phyloP scores from a whole-genome alignment of 2,797 vertebrate genomes.

The Mormyrops boulengeri region DNA sequence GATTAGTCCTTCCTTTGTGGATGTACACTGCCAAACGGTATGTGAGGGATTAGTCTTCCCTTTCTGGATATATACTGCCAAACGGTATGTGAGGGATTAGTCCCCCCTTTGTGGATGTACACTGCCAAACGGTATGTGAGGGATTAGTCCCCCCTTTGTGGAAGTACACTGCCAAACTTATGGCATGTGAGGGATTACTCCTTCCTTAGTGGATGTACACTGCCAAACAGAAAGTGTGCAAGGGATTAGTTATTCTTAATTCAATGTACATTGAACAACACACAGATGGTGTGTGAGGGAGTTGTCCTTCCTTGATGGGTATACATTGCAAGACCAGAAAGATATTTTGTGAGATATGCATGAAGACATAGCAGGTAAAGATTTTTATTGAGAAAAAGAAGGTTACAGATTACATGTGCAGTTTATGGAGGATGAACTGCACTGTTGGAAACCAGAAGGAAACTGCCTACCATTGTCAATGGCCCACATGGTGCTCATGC shows the following conservation, averaged over 20 bases:
- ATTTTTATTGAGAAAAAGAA: background rate
- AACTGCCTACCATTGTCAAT: constrained; percentile 62
- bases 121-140: background rate
- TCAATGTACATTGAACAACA: background rate
- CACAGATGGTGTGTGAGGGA: background rate
- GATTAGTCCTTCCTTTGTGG: no score
- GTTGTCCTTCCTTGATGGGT: background rate
- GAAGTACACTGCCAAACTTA: background rate
- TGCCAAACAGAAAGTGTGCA: background rate
- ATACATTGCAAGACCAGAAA: background rate
- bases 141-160: background rate
- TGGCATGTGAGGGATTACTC: background rate
- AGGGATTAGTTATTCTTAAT: background rate
- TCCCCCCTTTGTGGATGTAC: background rate
- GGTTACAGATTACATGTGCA: background rate
- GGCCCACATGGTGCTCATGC: constrained; percentile 88
- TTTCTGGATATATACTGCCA: no score
- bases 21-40: no score
- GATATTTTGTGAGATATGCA: background rate
- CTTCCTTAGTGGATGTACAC: background rate
- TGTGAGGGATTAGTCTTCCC: no score
- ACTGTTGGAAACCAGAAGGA: background rate
- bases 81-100: background rate
- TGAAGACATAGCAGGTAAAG: background rate
- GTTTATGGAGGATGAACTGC: background rate